Evolutionary conservation across 2,888 invertebrate genomes (phyloP), one percentile per base, ranked within the genome.

Genomic region (Limnephilus lunatus): DNA sequence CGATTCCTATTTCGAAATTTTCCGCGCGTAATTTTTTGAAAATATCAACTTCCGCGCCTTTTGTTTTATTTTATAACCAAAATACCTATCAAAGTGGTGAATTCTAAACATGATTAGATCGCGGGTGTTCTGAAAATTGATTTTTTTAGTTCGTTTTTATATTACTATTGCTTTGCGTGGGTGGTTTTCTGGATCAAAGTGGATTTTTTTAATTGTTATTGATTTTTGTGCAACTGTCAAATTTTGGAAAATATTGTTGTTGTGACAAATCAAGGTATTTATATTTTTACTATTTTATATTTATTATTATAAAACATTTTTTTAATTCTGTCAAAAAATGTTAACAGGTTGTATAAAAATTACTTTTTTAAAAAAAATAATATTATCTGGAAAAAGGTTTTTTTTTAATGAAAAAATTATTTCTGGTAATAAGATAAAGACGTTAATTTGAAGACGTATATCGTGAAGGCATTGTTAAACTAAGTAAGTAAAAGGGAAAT

Each of bases 1-100:
- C 85, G 48, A 82, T 82, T 68, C 88, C 88, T 25, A 39, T 86
- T 86, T 86, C 88, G 12, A 39, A 68, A 44, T 48, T 86, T 85
- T 44, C 86, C 48, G 44, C 86, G 86, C 35, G 44, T 44, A 25
- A 44, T 86, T 86, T 86, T 44, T 35, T 44, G 86, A 35, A 68
- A 25, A 25, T 68, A 25, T 68, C 68, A 68, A 7, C 7, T 25
- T 68, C 68, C 68, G 68, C 68, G 68, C 68, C 68, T 68, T 68
- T 68, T 68, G 68, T 68, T 68, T 68, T 68, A 68, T n/a, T 25
- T n/a, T 68, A 7, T 68, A 68, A 68, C 68, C 68, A 25, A 68
- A 68, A 25, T 25, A 68, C 68, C 25, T n/a, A n/a, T 68, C 25
- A 9, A 68, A 68, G 68, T 68, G 68, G n/a, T 68, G n/a, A 68